Base-by-base conservation (phyloP, 2,888 invertebrate species). In the Leptinotarsa rubiginosa region DNA sequence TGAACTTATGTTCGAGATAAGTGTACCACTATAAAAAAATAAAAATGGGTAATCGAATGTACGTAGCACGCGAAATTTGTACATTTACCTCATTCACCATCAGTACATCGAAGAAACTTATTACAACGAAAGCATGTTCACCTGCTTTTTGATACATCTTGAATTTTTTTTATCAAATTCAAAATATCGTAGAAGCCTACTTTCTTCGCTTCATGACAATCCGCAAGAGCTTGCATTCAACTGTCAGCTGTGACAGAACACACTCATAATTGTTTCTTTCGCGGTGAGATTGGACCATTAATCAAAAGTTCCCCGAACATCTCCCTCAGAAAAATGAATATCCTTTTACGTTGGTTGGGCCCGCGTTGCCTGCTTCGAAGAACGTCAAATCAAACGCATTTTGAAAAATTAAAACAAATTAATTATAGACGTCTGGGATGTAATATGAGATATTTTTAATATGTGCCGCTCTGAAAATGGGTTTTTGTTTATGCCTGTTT, bases 191-290 rank as follows among this genome's bases (percentile, higher is more conserved):
- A 18, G 31, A 31, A 10, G 12, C 41, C 65, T 41, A 10, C 12
- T 7, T 47, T 47, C 22, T 12, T 22, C 12, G 20, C 62, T 41
- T 62, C 62, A 31, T 18, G 62, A 31, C 62, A 62, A 25, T 15
- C 62, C 31, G n/a, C 31, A 12, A 62, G 41, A 62, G 62, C 65
- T 69, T 49, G 59, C 59, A 73, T 69, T 59, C 80, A 81, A 82
- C 80, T 81, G 82, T 81, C 81, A 82, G 80, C 81, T 81, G 82
- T 68, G 73, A 84, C 82, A 83, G 83, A 84, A 81, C 82, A 82
- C 82, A 82, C 82, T 83, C 83, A 84, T 86, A 85, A 85, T 85
- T 85, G 85, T 86, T 85, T 84, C 84, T 85, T 84, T 83, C 83
- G 83, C 83, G 84, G 82, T 83, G 82, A 79, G 81, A 83, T 84